Evolutionary conservation across 2,888 invertebrate species (phyloP).

Genomic region (Galeopsomyia nigrocyanea): DNA sequence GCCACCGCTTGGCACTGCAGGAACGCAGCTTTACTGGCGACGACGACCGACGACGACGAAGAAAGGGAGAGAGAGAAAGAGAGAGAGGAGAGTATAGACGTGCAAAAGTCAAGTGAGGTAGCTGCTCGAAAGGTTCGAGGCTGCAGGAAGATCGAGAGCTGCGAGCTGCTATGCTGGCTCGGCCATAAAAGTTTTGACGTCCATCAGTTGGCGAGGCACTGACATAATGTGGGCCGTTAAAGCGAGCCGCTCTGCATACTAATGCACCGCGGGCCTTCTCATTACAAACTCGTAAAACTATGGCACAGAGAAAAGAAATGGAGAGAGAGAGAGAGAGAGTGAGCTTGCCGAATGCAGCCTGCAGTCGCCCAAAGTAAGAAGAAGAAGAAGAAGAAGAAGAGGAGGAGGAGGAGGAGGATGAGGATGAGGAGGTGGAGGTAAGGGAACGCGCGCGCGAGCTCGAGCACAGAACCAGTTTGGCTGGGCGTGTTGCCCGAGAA

Average conservation of each 20-base stretch:
- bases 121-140: not conserved
- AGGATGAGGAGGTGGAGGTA: constrained; percentile 44
- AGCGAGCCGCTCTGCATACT: constrained; percentile 49
- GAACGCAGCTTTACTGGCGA: not conserved
- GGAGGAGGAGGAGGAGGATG: constrained; percentile 20
- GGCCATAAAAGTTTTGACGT: constrained; percentile 47
- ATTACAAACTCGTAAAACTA: constrained; percentile 59
- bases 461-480: constrained; percentile 54
- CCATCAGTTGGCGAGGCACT: constrained; percentile 40
- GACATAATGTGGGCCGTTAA: constrained; percentile 50
- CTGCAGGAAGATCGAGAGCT: constrained; percentile 1
- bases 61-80: not conserved
- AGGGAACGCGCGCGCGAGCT: constrained; percentile 26
- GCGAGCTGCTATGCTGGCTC: not conserved
- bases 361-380: not conserved
- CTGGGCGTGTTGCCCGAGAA: constrained; percentile 55
- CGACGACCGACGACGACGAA: constrained; percentile 6
- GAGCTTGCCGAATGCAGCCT: constrained; percentile 6
- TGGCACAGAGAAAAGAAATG: constrained; percentile 34
- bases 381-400: constrained; percentile 16
- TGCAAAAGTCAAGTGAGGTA: constrained; percentile 1
- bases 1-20: not conserved
- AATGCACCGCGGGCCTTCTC: constrained; percentile 53
- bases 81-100: not conserved
- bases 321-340: constrained; percentile 1